Base-by-base conservation (phyloP, 2,113 vertebrate species). In the Cettia cetti region DNA sequence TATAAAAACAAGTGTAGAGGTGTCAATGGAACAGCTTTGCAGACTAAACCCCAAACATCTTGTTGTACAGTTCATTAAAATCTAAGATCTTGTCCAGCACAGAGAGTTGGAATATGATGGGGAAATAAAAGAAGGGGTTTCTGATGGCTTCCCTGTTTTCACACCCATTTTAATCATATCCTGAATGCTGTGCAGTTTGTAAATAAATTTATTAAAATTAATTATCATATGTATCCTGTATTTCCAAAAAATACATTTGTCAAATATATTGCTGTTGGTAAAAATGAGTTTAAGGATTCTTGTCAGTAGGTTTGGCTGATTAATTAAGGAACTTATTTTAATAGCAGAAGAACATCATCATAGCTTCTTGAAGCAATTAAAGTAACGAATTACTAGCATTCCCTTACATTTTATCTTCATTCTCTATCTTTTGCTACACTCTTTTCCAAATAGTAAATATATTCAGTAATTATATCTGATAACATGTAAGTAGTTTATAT, bases 391-490 rank as follows among this genome's bases (percentile, higher is more conserved):
- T 89, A 82, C 92, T 96, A 95, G 85, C 64, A 44, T 94, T 93
- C 30, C 72, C 44, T 83, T 91, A 56, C 60, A 69, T 85, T 93
- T 95, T 93, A 94, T 97, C 93, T 91, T 87, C 54, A 71, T 93
- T 96, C 68, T 60, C 3, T 47, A 93, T 95, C 92, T 92, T 86
- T 44, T 90, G 47, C 75, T 88, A 59, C 42, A 63, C 47, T 92
- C 65, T 92, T 90, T 92, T 90, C 65, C 80, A 90, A 93, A 95
- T 81, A 63, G 86, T 86, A 94, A 94, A 88, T 94, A 79, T 96
- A 95, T 91, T 93, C 92, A 92, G 90, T 97, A 94, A 97, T 93
- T 92, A 78, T 95, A 97, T 96, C 94, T 94, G 96, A 95, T 96
- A 97, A 96, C 60, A n/a, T 92, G 83, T 93, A 94, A 95, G 89